Conservation (phyloP, 2,113 vertebrate genomes). For the Phalacrocorax pelagicus region DNA sequence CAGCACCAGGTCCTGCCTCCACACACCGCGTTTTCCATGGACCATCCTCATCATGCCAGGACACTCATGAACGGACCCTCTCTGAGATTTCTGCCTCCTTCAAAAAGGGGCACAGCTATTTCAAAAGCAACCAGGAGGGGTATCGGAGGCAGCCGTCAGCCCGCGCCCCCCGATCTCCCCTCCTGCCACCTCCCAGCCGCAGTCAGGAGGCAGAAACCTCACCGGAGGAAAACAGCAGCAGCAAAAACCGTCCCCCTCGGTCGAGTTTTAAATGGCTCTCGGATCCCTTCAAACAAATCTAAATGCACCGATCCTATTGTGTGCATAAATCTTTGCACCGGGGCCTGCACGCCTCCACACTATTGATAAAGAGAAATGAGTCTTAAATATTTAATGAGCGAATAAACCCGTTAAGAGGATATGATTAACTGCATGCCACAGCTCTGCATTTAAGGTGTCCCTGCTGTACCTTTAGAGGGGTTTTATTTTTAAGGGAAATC, state of each 20-base stretch:
- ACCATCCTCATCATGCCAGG: background rate
- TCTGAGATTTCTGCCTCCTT: background rate
- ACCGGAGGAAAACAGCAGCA: background rate
- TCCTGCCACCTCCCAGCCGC: background rate
- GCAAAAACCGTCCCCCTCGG: background rate
- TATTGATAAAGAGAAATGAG: conserved; percentile 73
- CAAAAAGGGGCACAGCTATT: background rate
- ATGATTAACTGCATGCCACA: conserved; percentile 65
- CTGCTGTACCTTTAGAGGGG: conserved; percentile 53
- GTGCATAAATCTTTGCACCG: conserved; percentile 65
- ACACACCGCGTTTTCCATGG: accelerated
- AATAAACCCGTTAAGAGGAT: conserved; percentile 77
- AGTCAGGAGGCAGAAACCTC: background rate
- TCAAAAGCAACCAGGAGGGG: background rate
- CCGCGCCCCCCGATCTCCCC: background rate
- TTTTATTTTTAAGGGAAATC: conserved; percentile 46
- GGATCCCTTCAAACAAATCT: conserved; percentile 42
- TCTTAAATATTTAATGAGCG: conserved; percentile 76
- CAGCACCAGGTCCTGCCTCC: background rate
- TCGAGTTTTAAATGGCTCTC: conserved; percentile 30
- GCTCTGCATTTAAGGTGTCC: conserved; percentile 50
- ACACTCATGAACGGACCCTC: background rate
- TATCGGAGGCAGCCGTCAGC: background rate
- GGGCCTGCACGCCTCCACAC: conserved; percentile 64
- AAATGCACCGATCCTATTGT: conserved; percentile 53